Evolutionary conservation across 2,888 invertebrate species (phyloP).

Genomic region (Steinernema scapterisci): DNA sequence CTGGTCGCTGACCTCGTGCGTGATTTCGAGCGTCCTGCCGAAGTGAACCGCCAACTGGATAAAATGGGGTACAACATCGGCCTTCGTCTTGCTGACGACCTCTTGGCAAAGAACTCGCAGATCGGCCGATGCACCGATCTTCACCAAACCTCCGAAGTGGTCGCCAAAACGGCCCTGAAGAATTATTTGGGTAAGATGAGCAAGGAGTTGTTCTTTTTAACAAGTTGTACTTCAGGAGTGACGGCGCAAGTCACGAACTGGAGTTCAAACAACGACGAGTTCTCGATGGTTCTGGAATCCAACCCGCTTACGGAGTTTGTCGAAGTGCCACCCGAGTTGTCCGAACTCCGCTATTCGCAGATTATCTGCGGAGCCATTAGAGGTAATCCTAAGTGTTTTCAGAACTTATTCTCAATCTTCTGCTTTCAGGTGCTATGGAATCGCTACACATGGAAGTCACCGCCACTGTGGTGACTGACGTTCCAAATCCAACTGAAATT

Average conservation of each 20-base stretch:
- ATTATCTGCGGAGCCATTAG: conserved; percentile 82
- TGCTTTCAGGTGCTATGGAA: conserved; percentile 81
- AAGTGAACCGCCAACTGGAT: conserved; percentile 94
- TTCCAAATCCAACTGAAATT: conserved; percentile 78
- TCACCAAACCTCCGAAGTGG: conserved; percentile 75
- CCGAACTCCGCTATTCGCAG: conserved; percentile 72
- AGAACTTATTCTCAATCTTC: neutral
- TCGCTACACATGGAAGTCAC: conserved; percentile 77
- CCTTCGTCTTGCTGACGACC: conserved; percentile 94
- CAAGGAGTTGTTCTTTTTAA: neutral
- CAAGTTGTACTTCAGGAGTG: conserved; percentile 73
- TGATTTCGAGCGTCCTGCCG: conserved; percentile 93
- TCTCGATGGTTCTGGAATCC: conserved; percentile 80
- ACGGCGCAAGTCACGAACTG: conserved; percentile 91
- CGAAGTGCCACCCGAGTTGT: conserved; percentile 79
- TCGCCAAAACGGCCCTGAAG: conserved; percentile 75
- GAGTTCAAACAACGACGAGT: conserved; percentile 89
- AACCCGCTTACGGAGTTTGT: conserved; percentile 97
- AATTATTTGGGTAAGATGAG: conserved; percentile 74
- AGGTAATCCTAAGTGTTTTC: conserved; percentile 71
- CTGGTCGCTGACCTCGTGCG: conserved; percentile 93
- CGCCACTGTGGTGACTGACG: conserved; percentile 49
- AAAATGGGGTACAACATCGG: conserved; percentile 94
- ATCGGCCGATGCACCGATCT: conserved; percentile 85
- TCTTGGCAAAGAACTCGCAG: conserved; percentile 83